A percentile compares a stretch with the other conserved stretches of the same genome.
Evolutionary conservation across 2,113 vertebrate genomes (phyloP).

Genomic region (Phaetusa simplex): DNA sequence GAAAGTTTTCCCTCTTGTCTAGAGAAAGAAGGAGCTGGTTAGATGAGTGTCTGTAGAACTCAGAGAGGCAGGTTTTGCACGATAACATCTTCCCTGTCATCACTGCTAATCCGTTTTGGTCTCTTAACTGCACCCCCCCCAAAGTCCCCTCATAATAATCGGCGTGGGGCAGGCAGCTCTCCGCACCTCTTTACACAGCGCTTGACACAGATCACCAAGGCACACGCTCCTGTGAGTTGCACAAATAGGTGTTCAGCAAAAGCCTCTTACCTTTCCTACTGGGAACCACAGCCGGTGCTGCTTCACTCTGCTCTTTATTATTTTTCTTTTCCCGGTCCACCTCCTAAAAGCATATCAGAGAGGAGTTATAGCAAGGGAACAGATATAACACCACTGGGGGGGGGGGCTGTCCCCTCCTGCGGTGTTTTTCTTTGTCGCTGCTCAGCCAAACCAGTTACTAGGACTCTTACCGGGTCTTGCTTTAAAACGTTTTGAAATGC

Average conservation of each 20-base stretch:
- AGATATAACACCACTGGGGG: not conserved
- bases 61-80: not conserved
- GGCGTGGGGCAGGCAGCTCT: not conserved
- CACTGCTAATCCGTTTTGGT: not conserved
- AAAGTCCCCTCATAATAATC: accelerated
- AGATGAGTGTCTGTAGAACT: not conserved
- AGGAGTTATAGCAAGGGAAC: not conserved
- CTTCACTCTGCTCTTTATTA: not conserved
- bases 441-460: not conserved
- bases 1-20: not conserved
- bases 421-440: not conserved
- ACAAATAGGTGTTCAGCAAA: accelerated
- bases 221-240: accelerated
- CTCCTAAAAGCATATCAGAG: not conserved
- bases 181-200: not conserved
- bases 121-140: not conserved
- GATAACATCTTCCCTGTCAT: not conserved
- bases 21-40: not conserved
- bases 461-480: not conserved
- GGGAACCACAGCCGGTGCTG: not conserved
- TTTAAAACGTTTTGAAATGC: not conserved
- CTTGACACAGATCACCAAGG: not conserved
- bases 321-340: not conserved
- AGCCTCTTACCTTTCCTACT: slow-evolving; percentile 26
- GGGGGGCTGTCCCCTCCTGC: not conserved